Evolutionary conservation across 2,888 invertebrate genomes (phyloP), one percentile per base, ranked within the genome.

Genomic region (Xestia sexstrigata): DNA sequence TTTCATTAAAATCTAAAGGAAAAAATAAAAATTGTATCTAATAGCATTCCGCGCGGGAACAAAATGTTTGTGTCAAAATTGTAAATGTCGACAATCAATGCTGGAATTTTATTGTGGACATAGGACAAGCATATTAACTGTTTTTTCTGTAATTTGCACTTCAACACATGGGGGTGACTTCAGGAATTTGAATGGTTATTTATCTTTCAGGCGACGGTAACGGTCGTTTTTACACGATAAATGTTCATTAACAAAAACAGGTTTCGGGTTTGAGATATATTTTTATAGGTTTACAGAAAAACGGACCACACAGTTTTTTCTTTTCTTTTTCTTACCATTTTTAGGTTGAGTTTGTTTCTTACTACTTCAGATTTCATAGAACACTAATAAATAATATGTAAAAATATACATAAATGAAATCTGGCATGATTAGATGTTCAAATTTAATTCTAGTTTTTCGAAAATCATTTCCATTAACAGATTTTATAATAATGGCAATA

Each of bases 71-170:
- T 83, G 78, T 74, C 79, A 70, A 77, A 63, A 82, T 83, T 81
- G 45, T 83, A 77, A 83, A 83, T 75, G 80, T 78, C 72, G 67
- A 63, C 78, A 74, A 81, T 85, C 75, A 87, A 75, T 81, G 76
- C 79, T 83, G n/a, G 15, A 20, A 78, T 79, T 88, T 88, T 88
- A 87, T 87, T 78, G 77, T 65, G 35, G 63, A 78, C 62, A 71
- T 73, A 68, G 74, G 68, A 82, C 70, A 79, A 86, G 52, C 30
- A 30, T 78, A 71, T 74, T 84, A 70, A 68, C 76, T 79, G 68
- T 82, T 75, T 45, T 30, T 74, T 80, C 39, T 74, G 67, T 73
- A 83, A 75, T 86, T 62, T 74, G 70, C 60, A 74, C 63, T 83
- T 74, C 47, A 78, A 83, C 55, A 88, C 70, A 66, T 70, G 65